Conservation (phyloP, 2,797 vertebrate genomes). For the Sebastolobus altivelis region DNA sequence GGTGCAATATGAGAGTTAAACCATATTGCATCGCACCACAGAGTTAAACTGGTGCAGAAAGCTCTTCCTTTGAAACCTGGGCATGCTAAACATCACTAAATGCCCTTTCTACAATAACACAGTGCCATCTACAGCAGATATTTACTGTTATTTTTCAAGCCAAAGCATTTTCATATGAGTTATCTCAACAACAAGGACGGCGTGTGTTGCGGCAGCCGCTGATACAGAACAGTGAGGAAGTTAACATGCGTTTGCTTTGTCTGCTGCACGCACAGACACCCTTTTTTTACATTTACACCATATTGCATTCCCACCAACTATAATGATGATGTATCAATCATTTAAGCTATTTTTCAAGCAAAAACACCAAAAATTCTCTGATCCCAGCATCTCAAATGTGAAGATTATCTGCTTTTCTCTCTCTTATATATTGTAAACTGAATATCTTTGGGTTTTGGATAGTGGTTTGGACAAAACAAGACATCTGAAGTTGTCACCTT, state of each 20-base stretch:
- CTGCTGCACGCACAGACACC: neutral
- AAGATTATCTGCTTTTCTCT: neutral
- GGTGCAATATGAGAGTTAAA: slow-evolving; percentile 70
- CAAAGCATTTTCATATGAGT: slow-evolving; percentile 1
- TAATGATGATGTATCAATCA: neutral
- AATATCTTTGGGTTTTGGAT: slow-evolving; percentile 7
- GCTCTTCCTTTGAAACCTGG: slow-evolving; percentile 48
- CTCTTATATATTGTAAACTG: neutral
- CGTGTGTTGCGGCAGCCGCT: neutral
- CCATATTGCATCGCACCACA: slow-evolving; percentile 34
- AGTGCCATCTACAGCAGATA: neutral
- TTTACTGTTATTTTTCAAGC: slow-evolving; percentile 18
- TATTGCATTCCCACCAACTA: neutral
- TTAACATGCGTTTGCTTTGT: slow-evolving; percentile 15
- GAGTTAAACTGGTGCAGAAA: slow-evolving; percentile 35
- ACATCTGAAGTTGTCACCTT: neutral
- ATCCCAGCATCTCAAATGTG: neutral
- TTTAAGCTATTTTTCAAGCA: neutral
- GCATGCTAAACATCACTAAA: slow-evolving; percentile 2
- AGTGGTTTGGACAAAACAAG: neutral
- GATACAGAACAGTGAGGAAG: slow-evolving; percentile 36
- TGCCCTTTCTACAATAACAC: slow-evolving; percentile 19
- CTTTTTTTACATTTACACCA: neutral
- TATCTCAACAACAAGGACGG: neutral
- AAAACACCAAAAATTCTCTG: neutral